Base-by-base conservation (phyloP, 2,797 vertebrate genomes). In the Percopsis omiscomaycus region DNA sequence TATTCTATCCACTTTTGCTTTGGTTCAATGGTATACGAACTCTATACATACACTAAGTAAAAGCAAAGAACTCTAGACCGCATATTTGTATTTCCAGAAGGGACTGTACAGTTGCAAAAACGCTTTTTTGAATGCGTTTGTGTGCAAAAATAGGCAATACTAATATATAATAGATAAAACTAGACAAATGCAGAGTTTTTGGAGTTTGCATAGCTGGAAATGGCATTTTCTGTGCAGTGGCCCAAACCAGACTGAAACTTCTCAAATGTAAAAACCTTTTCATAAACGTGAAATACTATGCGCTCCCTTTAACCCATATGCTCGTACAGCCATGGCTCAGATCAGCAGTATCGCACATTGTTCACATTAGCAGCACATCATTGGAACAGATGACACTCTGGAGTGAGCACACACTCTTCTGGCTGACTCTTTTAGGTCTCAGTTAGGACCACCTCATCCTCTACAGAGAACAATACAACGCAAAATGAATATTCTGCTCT, bases 251-350 rank as follows among this genome's bases (percentile, higher is more conserved):
- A 51, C 48, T 49, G 49, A 32, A 13, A 57, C 0, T 44, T 56
- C 60, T 77, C 55, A 15, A 3, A n/a, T 70, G 51, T 47, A 69
- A 69, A 64, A 52, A 37, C 32, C 16, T 64, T 22, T 55, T 42
- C 27, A 47, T 47, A 55, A 61, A 61, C 4, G 22, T 75, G 53
- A 75, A 67, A 63, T 56, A 66, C 6, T 22, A 2, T 54, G n/a
- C 27, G 1, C 55, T 58, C n/a, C 47, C 4, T 55, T 14, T 14
- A 16, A 22, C 62, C 59, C 46, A 60, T 55, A 59, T 49, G 28
- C 59, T 51, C 61, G 28, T 16, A 44, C 1, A 50, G 52, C 47
- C 2, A 13, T 9, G 53, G 22, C 12, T 67, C 56, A 59, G 42
- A 64, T 3, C n/a, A 55, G 10, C 22, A 9, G 32, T 9, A 49